Conservation (phyloP, 2,888 invertebrate genomes). For the Amiota mariae region DNA sequence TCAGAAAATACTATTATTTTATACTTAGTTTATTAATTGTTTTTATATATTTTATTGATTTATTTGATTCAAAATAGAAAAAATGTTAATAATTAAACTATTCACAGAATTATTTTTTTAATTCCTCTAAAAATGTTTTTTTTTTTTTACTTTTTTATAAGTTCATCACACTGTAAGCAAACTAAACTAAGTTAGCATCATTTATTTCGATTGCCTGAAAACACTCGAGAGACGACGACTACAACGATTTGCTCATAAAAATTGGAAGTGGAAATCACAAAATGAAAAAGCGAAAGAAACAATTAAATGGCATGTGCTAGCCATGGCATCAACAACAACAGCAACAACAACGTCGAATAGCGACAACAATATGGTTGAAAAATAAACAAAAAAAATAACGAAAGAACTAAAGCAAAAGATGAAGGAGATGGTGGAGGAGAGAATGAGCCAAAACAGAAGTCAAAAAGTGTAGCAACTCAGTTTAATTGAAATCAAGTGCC, state of each 20-base stretch:
- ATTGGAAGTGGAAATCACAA: constrained; percentile 15
- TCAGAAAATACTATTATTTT: too few species aligned
- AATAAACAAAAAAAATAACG: constrained; percentile 16
- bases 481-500: constrained; percentile 62
- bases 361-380: constrained; percentile 62
- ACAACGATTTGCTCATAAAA: constrained; percentile 9
- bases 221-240: neutral
- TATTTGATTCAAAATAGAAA: too few species aligned
- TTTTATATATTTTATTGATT: too few species aligned
- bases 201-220: neutral
- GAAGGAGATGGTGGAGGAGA: constrained; percentile 39
- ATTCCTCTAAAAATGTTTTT: too few species aligned
- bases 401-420: neutral
- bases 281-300: constrained; percentile 23
- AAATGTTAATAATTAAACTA: too few species aligned
- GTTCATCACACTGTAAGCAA: too few species aligned
- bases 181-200: too few species aligned
- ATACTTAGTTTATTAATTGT: too few species aligned
- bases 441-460: constrained; percentile 32
- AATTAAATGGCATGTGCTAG: constrained; percentile 29
- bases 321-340: constrained; percentile 20
- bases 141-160: too few species aligned
- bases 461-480: constrained; percentile 55
- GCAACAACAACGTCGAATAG: constrained; percentile 50
- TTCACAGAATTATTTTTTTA: too few species aligned